Evolutionary conservation across 2,888 invertebrate genomes (phyloP).

Genomic region (Nemapogon koenigi): DNA sequence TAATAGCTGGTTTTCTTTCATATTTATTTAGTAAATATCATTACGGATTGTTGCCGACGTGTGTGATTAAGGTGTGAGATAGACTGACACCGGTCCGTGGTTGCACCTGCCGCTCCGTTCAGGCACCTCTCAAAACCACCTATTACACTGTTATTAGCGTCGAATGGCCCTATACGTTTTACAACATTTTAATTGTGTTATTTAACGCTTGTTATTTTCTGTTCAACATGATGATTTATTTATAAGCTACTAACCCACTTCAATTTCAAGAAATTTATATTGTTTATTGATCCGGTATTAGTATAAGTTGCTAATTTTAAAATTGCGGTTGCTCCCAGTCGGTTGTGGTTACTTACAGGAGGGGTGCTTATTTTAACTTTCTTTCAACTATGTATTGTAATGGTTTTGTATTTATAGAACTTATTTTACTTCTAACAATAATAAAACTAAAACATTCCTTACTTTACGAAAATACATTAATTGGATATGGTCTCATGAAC

Average conservation of each 20-base stretch:
- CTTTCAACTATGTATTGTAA: no score
- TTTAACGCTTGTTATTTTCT: constrained; percentile 40
- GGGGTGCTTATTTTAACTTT: no score
- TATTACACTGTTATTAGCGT: constrained; percentile 44
- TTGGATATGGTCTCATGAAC: no score
- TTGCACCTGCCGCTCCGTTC: constrained; percentile 16
- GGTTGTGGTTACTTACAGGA: no score
- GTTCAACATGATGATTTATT: constrained; percentile 29
- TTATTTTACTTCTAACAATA: no score
- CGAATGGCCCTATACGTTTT: constrained; percentile 36
- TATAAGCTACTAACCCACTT: constrained; percentile 5
- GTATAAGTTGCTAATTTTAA: no score
- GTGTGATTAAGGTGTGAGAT: constrained; percentile 45
- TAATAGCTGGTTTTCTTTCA: constrained; percentile 33
- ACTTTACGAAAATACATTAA: no score
- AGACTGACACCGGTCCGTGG: constrained; percentile 20
- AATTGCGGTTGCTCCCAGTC: no score
- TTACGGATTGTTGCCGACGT: constrained; percentile 39
- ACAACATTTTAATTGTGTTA: constrained; percentile 48
- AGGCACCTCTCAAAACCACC: constrained; percentile 45
- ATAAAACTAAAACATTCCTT: no score
- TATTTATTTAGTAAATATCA: constrained; percentile 45
- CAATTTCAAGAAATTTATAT: neutral
- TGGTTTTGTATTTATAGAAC: no score
- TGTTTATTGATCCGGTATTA: neutral